These are phyloP conservation scores for Steromphala cineraria DNA, from an alignment of 2,888 invertebrate species.

Conservation along the genomic window DNA sequence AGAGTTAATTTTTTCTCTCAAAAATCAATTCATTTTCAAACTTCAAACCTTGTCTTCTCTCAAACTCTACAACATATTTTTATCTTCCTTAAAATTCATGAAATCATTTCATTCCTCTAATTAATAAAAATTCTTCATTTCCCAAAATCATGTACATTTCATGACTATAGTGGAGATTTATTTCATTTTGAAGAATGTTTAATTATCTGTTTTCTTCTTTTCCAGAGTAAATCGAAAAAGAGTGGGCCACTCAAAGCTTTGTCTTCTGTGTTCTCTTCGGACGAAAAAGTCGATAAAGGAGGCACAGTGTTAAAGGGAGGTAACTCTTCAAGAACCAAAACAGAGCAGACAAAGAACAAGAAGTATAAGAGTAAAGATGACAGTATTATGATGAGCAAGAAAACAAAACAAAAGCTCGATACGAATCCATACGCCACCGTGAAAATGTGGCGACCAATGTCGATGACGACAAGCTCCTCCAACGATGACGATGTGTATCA, in stretches of 20 bases:
- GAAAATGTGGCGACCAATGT: conserved; percentile 65
- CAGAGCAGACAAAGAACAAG: neutral
- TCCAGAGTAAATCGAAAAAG: conserved; percentile 54
- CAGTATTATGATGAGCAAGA: conserved; percentile 36
- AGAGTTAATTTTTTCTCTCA: no score
- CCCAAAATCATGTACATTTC: no score
- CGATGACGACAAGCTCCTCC: conserved; percentile 48
- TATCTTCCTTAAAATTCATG: no score
- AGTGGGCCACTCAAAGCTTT: conserved; percentile 67
- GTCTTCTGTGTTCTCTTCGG: conserved; percentile 46
- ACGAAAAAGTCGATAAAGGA: conserved; percentile 20
- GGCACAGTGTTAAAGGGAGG: conserved; percentile 14
- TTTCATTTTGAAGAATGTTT: no score
- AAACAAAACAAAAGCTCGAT: conserved; percentile 39
- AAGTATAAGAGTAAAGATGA: conserved; percentile 49
- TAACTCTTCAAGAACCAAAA: neutral
- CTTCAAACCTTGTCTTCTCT: no score
- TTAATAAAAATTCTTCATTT: no score
- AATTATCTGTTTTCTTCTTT: neutral
- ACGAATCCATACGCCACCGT: conserved; percentile 63
- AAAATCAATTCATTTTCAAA: no score
- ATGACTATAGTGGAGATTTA: no score
- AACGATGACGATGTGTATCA: conserved; percentile 45
- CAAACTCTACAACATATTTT: no score
- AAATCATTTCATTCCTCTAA: no score